Conservation (phyloP, 2,113 vertebrate species). For the Engystomops pustulosus region DNA sequence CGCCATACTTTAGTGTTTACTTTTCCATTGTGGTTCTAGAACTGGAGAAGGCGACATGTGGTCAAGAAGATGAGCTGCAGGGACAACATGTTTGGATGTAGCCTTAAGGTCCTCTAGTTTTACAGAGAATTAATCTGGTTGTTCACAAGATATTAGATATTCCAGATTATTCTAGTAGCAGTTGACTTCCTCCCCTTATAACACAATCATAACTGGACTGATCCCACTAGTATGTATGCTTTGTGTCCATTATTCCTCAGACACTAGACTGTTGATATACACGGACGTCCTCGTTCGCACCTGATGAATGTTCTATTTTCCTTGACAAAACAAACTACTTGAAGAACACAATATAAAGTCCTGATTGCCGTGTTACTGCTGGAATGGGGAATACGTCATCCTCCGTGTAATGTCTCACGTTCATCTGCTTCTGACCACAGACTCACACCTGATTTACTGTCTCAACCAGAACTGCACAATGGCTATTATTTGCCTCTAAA, state of each 20-base stretch:
- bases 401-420: conserved; percentile 13
- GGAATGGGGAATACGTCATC: neutral
- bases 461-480: conserved; percentile 9
- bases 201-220: neutral
- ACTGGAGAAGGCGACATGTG: too few species aligned
- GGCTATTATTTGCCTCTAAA: conserved; percentile 24
- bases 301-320: conserved; percentile 19
- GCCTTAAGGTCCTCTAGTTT: too few species aligned
- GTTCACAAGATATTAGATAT: too few species aligned
- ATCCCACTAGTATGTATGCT: neutral
- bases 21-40: too few species aligned
- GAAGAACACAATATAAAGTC: conserved; percentile 2
- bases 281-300: conserved; percentile 4
- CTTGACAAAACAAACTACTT: conserved; percentile 17
- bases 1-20: too few species aligned
- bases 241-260: neutral
- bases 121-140: too few species aligned
- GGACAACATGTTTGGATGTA: too few species aligned
- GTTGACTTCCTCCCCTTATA: too few species aligned
- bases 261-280: conserved; percentile 7
- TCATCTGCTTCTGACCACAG: conserved; percentile 10
- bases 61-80: too few species aligned
- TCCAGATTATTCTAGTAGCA: too few species aligned
- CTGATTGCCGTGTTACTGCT: neutral
- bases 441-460: conserved; percentile 40